phyloP scores from a whole-genome alignment of 2,797 vertebrate species.

The Aeoliscus strigatus region DNA sequence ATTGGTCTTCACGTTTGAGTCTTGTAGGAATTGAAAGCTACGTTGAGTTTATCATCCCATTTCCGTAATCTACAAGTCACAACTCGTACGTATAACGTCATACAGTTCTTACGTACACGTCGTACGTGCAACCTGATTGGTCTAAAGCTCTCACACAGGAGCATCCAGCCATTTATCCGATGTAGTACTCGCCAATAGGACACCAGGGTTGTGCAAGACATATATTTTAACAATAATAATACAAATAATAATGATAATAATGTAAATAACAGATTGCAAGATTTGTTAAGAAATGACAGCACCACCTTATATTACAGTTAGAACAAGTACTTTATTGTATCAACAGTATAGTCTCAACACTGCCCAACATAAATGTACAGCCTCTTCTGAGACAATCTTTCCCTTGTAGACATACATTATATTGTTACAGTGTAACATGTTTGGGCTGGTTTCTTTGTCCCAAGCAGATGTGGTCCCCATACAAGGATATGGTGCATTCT shows the following conservation, averaged over 20 bases:
- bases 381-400: constrained; percentile 40
- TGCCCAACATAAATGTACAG: constrained; percentile 64
- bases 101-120: background rate
- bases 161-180: no score
- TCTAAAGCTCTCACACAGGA: background rate
- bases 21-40: background rate
- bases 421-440: constrained; percentile 47
- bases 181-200: no score
- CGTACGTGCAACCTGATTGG: constrained; percentile 15
- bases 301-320: constrained; percentile 34
- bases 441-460: constrained; percentile 50
- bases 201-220: no score
- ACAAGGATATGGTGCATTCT: constrained; percentile 41
- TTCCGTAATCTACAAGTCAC: constrained; percentile 28
- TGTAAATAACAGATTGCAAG: no score
- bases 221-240: no score
- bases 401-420: constrained; percentile 33
- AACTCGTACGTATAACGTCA: constrained; percentile 32
- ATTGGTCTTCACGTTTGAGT: background rate
- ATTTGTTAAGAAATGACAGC: constrained; percentile 6
- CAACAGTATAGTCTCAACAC: constrained; percentile 54
- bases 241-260: no score
- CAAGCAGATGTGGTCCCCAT: constrained; percentile 52
- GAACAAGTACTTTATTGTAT: constrained; percentile 70
- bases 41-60: constrained; percentile 23